Evolutionary conservation across 2,888 invertebrate species (phyloP).

Genomic region (Clivina fossor): DNA sequence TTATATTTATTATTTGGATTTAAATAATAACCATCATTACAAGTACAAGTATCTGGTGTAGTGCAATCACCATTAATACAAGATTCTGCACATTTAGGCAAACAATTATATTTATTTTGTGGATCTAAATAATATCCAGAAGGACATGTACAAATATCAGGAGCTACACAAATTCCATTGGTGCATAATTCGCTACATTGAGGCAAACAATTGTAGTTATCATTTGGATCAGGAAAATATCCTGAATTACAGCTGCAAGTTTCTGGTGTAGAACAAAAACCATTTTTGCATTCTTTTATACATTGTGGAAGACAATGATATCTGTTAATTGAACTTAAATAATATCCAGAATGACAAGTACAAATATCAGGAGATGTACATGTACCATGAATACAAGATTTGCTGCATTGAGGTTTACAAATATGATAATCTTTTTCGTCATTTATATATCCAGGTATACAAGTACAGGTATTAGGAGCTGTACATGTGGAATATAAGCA

Average conservation of each 20-base stretch:
- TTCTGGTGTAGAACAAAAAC: constrained; percentile 40
- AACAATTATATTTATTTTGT: constrained; percentile 39
- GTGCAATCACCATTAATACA: constrained; percentile 48
- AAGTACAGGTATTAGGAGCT: constrained; percentile 36
- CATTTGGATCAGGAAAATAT: constrained; percentile 35
- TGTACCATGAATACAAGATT: constrained; percentile 50
- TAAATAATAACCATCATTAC: constrained; percentile 56
- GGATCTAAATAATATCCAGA: constrained; percentile 46
- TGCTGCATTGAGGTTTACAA: constrained; percentile 13
- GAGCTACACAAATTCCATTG: constrained; percentile 56
- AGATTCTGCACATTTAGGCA: constrained; percentile 41
- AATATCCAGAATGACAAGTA: constrained; percentile 37
- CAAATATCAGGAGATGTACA: constrained; percentile 43
- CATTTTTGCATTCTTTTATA: constrained; percentile 37
- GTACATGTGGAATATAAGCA: constrained; percentile 30
- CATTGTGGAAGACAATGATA: constrained; percentile 40
- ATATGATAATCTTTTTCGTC: background rate
- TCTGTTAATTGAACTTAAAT: constrained; percentile 19
- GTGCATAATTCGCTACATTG: constrained; percentile 37
- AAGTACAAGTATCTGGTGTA: constrained; percentile 50
- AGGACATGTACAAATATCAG: constrained; percentile 55
- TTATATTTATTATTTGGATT: constrained; percentile 45
- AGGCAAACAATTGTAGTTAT: constrained; percentile 40
- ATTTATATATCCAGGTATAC: constrained; percentile 36
- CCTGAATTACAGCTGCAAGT: constrained; percentile 44